These are phyloP conservation scores for Hirtodrosophila trivittata DNA, from an alignment of 2,888 invertebrate genomes.

Conservation along the genomic window DNA sequence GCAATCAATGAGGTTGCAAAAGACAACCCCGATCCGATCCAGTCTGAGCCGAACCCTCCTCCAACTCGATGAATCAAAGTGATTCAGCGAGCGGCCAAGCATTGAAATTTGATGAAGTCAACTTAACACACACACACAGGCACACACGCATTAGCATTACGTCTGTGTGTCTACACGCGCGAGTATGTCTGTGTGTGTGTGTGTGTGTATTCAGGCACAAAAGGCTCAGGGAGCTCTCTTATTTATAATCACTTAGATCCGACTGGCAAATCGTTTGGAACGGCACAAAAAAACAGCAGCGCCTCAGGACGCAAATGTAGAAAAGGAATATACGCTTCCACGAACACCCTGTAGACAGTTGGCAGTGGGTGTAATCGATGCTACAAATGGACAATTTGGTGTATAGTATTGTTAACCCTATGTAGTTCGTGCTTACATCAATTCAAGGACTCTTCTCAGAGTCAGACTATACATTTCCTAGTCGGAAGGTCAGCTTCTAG, in stretches of 20 bases:
- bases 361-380: background rate
- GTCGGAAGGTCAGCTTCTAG: too few relatives aligned
- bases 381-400: too few relatives aligned
- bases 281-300: constrained; percentile 42
- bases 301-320: constrained; percentile 23
- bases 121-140: constrained; percentile 28
- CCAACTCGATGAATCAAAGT: constrained; percentile 29
- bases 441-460: too few relatives aligned
- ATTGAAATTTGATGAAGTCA: constrained; percentile 66
- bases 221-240: constrained; percentile 53
- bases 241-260: constrained; percentile 75
- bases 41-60: background rate
- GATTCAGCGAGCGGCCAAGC: constrained; percentile 55
- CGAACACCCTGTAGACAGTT: constrained; percentile 19
- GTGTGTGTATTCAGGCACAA: constrained; percentile 14
- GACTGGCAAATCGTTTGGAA: constrained; percentile 48
- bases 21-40: background rate
- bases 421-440: too few relatives aligned
- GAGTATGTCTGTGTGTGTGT: too few relatives aligned
- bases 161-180: constrained; percentile 4
- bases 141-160: constrained; percentile 38
- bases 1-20: constrained; percentile 64
- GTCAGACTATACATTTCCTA: too few relatives aligned
- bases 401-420: too few relatives aligned
- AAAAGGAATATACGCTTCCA: constrained; percentile 30